Evolutionary conservation across 2,888 invertebrate species (phyloP).

Genomic region (Callinectes sapidus): DNA sequence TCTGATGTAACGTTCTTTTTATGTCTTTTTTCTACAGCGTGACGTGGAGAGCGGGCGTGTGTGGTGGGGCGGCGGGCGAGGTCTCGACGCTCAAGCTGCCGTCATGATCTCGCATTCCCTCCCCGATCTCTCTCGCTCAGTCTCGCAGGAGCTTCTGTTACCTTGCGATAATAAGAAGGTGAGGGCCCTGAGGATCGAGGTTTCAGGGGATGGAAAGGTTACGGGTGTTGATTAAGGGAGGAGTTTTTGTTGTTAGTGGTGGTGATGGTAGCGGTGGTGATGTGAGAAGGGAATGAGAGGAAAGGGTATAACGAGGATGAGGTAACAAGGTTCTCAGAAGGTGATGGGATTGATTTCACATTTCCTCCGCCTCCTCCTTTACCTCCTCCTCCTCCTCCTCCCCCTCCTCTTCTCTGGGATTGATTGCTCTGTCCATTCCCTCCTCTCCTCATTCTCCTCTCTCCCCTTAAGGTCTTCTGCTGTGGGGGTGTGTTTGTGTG

Average conservation of each 20-base stretch:
- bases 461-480: no score
- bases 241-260: not conserved
- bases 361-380: not conserved
- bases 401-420: not conserved
- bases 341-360: not conserved
- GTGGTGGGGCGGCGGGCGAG: constrained; percentile 49
- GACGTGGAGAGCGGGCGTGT: constrained; percentile 63
- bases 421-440: not conserved
- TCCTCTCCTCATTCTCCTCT: no score
- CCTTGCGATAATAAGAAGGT: constrained; percentile 68
- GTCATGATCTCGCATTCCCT: constrained; percentile 86
- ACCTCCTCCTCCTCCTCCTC: not conserved
- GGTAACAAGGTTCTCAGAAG: not conserved
- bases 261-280: not conserved
- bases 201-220: not conserved
- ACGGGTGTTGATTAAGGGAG: not conserved
- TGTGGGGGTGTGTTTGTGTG: no score
- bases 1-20: not conserved
- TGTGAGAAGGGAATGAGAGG: not conserved
- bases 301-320: not conserved
- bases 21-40: constrained; percentile 32
- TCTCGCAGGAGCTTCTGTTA: constrained; percentile 68
- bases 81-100: constrained; percentile 76
- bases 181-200: not conserved
- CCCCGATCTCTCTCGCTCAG: constrained; percentile 82